Evolutionary conservation across 2,797 vertebrate genomes (phyloP), one percentile per base, ranked within the genome.

Genomic region (Harpagifer antarcticus): DNA sequence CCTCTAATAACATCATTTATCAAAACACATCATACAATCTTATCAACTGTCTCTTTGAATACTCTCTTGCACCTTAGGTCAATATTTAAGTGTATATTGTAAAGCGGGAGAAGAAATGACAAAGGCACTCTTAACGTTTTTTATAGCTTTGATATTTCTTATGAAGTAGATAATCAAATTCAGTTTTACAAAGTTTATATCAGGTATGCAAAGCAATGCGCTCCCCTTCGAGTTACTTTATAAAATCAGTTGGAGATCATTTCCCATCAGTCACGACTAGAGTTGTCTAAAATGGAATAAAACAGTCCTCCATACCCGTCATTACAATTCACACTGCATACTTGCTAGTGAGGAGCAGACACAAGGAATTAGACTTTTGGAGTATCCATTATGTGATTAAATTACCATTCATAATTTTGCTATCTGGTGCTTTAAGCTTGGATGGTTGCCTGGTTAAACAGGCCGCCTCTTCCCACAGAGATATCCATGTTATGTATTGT

Each of bases 321-420:
- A 96, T 96, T 96, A 96, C 94, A 91, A 96, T 96, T 96, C 95
- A 94, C 94, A 91, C 91, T 82, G 90, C 93, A 91, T 92, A 91
- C 92, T 94, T 93, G 92, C 93, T 95, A 94, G 94, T 95, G 94
- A 94, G 94, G 93, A 94, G 92, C 93, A 96, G 95, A 93, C 91
- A 93, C 70, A 94, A 96, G 92, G 95, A 96, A 96, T 97, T 95
- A 95, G 93, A 95, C 95, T 94, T 95, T 95, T 94, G 94, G 93
- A 96, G 95, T 93, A 96, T 93, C 95, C 94, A 96, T 97, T 96
- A 96, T 96, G 94, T 95, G 95, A 97, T 96, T 96, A 96, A 97
- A 97, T 94, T 96, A 95, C 93, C 94, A 96, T 96, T 96, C 95
- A 95, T 96, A 95, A 95, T 96, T 95, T 95, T 94, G 92, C 76